A percentile compares a stretch with the other conserved stretches of the same genome.
These are phyloP conservation scores for Megalurothrips usitatus DNA, from an alignment of 2,888 invertebrate genomes.

Conservation along the genomic window DNA sequence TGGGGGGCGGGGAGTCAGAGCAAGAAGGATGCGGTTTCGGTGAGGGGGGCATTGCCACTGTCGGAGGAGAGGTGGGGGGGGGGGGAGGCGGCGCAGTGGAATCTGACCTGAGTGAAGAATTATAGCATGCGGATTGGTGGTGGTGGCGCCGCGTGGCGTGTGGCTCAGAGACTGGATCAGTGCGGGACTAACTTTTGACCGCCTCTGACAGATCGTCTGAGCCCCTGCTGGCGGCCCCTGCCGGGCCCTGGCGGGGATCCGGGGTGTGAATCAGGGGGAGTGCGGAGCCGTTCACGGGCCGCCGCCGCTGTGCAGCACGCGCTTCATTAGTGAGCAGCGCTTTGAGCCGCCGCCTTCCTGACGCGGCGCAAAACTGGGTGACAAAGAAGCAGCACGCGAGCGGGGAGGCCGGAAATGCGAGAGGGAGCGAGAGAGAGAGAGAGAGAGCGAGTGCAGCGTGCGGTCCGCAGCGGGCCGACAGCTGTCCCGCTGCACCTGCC, in stretches of 20 bases:
- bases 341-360: too few relatives aligned
- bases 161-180: background rate
- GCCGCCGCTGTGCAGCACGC: too few relatives aligned
- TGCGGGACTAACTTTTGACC: background rate
- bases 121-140: conserved; percentile 1
- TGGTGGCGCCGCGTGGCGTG: background rate
- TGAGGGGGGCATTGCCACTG: too few relatives aligned
- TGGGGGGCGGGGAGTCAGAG: background rate
- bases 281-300: too few relatives aligned
- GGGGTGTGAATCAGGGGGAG: too few relatives aligned
- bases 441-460: background rate
- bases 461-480: background rate
- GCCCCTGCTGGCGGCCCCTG: background rate
- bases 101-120: background rate
- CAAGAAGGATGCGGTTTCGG: background rate
- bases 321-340: too few relatives aligned
- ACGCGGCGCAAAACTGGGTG: too few relatives aligned
- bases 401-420: too few relatives aligned
- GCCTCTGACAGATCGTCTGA: background rate
- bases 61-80: background rate
- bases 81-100: background rate
- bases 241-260: too few relatives aligned
- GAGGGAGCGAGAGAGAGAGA: background rate
- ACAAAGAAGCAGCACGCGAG: too few relatives aligned
- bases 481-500: background rate